Evolutionary conservation across 2,888 invertebrate species (phyloP).

Genomic region (Drepanosiphum platanoidis): DNA sequence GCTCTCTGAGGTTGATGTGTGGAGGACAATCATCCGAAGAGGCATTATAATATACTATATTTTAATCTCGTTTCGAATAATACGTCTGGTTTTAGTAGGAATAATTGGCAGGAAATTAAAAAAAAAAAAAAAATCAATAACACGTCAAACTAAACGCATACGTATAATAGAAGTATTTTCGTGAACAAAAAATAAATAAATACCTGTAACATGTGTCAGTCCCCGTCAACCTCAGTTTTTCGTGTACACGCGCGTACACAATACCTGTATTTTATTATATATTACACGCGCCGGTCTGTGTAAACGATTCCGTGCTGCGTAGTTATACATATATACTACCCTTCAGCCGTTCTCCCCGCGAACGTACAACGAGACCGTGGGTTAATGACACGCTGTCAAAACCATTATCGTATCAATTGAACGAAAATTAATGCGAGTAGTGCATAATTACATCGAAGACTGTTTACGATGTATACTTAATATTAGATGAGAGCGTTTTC

Average conservation of each 20-base stretch:
- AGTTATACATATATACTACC: neutral
- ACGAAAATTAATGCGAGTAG: neutral
- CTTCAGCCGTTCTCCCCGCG: neutral
- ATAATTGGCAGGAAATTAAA: slow-evolving; percentile 50
- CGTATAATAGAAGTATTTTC: neutral
- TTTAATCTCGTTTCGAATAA: slow-evolving; percentile 8
- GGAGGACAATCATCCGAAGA: too few species aligned
- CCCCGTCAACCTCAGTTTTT: slow-evolving; percentile 14
- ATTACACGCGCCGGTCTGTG: neutral
- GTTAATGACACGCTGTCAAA: slow-evolving; percentile 4
- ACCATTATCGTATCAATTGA: slow-evolving; percentile 8
- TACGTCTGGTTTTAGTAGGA: slow-evolving; percentile 2
- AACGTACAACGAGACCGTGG: neutral
- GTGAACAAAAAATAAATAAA: neutral
- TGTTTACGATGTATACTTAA: neutral
- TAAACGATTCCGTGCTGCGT: neutral
- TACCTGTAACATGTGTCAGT: neutral
- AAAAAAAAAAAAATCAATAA: slow-evolving; percentile 17
- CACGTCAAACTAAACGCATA: neutral
- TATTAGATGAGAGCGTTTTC: neutral
- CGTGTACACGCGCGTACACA: neutral
- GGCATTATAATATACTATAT: neutral
- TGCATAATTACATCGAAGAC: neutral
- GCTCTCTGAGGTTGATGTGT: neutral
- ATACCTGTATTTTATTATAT: too few species aligned